Conservation (phyloP, 1,140 invertebrate genomes). For the Steinernema khuongi region DNA sequence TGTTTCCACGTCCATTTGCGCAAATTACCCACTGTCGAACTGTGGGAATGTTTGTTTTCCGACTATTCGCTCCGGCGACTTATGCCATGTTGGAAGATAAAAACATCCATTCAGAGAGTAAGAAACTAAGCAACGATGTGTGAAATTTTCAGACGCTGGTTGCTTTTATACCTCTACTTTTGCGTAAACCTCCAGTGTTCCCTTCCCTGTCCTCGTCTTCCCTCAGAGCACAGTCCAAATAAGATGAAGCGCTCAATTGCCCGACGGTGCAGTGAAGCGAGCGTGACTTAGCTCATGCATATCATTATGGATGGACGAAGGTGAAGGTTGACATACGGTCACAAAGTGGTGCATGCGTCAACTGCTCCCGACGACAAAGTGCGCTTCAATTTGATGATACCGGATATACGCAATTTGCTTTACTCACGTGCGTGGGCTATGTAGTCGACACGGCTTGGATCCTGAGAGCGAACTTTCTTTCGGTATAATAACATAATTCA, state of each 20-base stretch:
- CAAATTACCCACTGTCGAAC: background rate
- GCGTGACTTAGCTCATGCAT: conserved; percentile 4
- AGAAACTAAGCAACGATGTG: background rate
- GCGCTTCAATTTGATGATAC: background rate
- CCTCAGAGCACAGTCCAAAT: too few species aligned
- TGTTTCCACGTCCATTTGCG: background rate
- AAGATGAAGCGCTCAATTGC: too few species aligned
- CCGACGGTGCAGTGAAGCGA: background rate
- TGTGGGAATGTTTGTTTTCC: background rate
- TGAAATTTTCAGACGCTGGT: background rate
- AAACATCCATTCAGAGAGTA: background rate
- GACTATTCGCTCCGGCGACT: background rate
- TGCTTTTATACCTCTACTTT: too few species aligned
- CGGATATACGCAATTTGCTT: background rate
- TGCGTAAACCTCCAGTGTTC: too few species aligned
- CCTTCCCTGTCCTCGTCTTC: too few species aligned
- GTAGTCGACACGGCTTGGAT: background rate
- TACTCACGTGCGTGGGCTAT: background rate
- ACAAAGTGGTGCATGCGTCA: background rate
- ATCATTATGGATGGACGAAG: background rate
- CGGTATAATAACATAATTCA: background rate
- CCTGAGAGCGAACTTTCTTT: background rate
- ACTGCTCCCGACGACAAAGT: background rate
- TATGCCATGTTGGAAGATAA: background rate
- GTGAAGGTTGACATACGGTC: background rate